Percentiles rank a stretch among this genome's conserved stretches.
phyloP scores from a whole-genome alignment of 2,888 invertebrate genomes.

The Carpatolechia fugitivella region DNA sequence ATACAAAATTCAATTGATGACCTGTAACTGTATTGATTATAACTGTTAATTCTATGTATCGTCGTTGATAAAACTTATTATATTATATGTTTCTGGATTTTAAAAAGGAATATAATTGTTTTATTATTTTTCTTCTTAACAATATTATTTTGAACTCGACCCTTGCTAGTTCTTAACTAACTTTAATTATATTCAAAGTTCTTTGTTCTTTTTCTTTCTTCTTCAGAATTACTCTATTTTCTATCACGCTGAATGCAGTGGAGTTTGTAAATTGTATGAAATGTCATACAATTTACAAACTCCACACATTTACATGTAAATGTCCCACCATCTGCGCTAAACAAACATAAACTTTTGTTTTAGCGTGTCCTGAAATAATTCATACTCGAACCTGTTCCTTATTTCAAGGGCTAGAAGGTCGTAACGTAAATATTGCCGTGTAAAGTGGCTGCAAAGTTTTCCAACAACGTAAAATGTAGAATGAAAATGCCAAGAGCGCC shows the following conservation, averaged over 20 bases:
- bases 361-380: neutral
- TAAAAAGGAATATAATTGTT: too few relatives aligned
- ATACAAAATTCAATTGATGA: too few relatives aligned
- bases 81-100: too few relatives aligned
- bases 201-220: too few relatives aligned
- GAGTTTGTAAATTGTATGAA: conserved; percentile 4
- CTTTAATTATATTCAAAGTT: too few relatives aligned
- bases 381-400: neutral
- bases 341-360: conserved; percentile 2
- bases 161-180: too few relatives aligned
- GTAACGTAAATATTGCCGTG: conserved; percentile 17
- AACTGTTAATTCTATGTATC: too few relatives aligned
- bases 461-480: conserved; percentile 16
- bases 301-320: conserved; percentile 26
- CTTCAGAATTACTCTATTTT: too few relatives aligned
- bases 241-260: neutral
- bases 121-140: too few relatives aligned
- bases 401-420: conserved; percentile 7
- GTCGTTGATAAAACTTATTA: too few relatives aligned
- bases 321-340: conserved; percentile 20
- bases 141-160: too few relatives aligned
- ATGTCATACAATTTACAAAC: conserved; percentile 2
- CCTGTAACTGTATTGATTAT: too few relatives aligned
- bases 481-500: conserved; percentile 23
- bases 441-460: conserved; percentile 20